Conservation (phyloP, 2,113 vertebrate genomes). For the Trematocara macrostoma region DNA sequence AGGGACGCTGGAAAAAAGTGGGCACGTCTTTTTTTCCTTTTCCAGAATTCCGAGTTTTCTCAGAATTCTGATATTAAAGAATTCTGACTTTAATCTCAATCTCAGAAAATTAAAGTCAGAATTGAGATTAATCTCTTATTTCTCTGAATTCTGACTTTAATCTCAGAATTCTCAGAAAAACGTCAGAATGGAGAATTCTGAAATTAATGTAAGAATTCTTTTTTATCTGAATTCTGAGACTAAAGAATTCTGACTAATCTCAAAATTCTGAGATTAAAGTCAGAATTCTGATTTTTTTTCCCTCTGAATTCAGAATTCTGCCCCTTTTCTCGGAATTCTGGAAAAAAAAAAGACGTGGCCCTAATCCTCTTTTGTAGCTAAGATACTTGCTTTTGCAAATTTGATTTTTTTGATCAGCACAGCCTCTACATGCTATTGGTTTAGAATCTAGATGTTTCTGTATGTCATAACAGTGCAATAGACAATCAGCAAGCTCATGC, state of each 20-base stretch:
- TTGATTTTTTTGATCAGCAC: neutral
- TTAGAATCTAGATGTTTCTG: fast-evolving
- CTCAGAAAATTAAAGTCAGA: neutral
- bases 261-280: neutral
- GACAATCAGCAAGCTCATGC: neutral
- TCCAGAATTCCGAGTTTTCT: neutral
- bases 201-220: neutral
- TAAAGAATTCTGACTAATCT: neutral
- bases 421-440: neutral
- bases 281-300: neutral
- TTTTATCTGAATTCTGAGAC: neutral
- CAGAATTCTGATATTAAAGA: too few relatives aligned
- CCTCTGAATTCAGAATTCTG: neutral
- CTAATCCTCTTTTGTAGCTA: neutral
- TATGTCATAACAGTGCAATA: neutral
- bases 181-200: neutral
- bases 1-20: neutral
- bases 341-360: fast-evolving
- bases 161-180: neutral
- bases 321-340: fast-evolving
- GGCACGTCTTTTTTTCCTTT: neutral
- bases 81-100: too few relatives aligned
- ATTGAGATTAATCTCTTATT: neutral
- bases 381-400: neutral
- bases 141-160: neutral